Base-by-base conservation (phyloP, 2,797 vertebrate species). In the Girardinus metallicus region DNA sequence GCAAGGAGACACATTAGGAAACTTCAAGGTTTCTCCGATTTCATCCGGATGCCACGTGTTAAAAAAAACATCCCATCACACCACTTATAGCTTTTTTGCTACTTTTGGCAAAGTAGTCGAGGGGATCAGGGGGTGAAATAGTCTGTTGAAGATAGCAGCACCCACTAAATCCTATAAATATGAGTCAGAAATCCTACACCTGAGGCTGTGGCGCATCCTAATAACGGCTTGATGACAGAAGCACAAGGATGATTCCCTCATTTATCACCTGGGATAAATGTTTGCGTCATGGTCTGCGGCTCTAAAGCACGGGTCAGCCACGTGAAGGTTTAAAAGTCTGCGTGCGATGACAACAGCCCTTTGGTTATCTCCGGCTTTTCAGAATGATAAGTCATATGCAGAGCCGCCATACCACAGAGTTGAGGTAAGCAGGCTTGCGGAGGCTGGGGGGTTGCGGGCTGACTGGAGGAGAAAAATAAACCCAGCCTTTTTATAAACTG, bases 11-110 rank as follows among this genome's bases (percentile, higher is more conserved):
- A 21, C 68, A 29, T 1, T 0, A 70, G n/a, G 55, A 9, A 31
- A 53, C 75, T 71, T 68, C 0, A 2, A 23, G 36, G 34, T 51
- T 68, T 39, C 47, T 43, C 21, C 1, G 34, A 41, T 70, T 85
- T 64, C 76, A 84, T 70, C 75, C 75, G 79, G 57, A 78, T 44
- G 18, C 41, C 86, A 87, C 90, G 83, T 92, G 92, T 93, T 90
- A 80, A 88, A 79, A 79, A 88, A 92, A 80, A 47, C 86, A 89
- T 84, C 85, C 21, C 41, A 72, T 84, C 31, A 60, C 73, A 80
- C 89, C 85, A 84, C 78, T 90, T 95, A 95, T 95, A 95, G 90
- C 90, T 88, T 66, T 62, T 76, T 88, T 86, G 91, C 91, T 91
- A 94, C 86, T 86, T 86, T 82, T 68, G 84, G 87, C 41, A 83